These are phyloP conservation scores for Pristionchus entomophagus DNA, from an alignment of 2,888 invertebrate species.

Conservation along the genomic window DNA sequence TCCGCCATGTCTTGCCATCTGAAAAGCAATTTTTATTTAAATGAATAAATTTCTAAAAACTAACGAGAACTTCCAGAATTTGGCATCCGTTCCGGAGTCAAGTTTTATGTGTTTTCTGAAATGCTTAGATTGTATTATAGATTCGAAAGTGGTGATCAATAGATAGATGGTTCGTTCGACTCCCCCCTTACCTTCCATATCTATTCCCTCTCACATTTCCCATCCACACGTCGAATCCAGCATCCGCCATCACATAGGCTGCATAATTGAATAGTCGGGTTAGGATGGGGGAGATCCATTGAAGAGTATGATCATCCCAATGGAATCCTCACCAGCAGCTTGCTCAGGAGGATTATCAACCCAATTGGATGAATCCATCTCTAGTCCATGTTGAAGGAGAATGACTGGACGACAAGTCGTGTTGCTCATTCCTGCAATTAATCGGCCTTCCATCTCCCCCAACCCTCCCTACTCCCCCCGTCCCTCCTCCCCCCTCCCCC, in stretches of 20 bases:
- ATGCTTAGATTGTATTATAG: neutral
- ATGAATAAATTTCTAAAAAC: neutral
- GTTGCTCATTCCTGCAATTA: neutral
- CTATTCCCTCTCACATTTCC: conserved; percentile 88
- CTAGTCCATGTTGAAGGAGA: conserved; percentile 87
- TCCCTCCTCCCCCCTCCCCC: neutral
- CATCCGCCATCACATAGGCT: conserved; percentile 76
- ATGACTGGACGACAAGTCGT: conserved; percentile 63
- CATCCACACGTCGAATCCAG: conserved; percentile 85
- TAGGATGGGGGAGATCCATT: too few species aligned
- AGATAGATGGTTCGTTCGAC: too few species aligned
- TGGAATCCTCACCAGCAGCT: conserved; percentile 20
- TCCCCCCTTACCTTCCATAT: conserved; percentile 80
- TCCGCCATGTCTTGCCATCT: conserved; percentile 91
- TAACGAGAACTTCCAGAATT: conserved; percentile 84
- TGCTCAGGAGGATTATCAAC: conserved; percentile 65
- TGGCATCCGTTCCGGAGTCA: conserved; percentile 78
- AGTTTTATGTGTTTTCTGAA: neutral
- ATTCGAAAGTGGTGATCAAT: too few species aligned
- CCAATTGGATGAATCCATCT: conserved; percentile 63
- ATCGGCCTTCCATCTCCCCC: neutral
- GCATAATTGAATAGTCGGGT: neutral
- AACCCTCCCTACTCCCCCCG: neutral
- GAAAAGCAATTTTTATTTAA: conserved; percentile 46
- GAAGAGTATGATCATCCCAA: neutral